Evolutionary conservation across 1,140 invertebrate species (phyloP).

Genomic region (Eufriesea mexicana): DNA sequence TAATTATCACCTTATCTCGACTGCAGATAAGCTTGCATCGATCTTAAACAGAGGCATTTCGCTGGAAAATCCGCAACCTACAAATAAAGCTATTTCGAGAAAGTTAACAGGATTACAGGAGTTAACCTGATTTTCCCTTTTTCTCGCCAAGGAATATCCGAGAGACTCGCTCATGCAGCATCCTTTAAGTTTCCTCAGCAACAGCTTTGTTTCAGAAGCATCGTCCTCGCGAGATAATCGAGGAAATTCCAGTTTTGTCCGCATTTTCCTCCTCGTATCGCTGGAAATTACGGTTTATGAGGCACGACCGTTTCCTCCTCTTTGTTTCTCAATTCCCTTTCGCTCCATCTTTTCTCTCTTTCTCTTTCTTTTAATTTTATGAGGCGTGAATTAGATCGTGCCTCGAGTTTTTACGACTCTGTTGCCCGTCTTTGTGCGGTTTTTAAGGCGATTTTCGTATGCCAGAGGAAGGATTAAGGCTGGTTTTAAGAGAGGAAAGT

Average conservation of each 20-base stretch:
- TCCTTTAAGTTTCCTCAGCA: conserved; percentile 34
- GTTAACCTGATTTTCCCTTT: no score
- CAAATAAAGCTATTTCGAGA: no score
- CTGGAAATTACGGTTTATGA: conserved; percentile 26
- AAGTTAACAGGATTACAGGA: no score
- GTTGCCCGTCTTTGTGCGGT: neutral
- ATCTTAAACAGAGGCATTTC: no score
- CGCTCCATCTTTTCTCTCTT: no score
- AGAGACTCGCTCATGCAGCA: neutral
- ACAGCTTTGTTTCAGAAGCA: conserved; percentile 27
- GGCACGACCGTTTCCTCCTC: neutral
- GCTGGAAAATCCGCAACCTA: no score
- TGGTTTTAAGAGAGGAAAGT: neutral
- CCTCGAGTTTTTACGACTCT: neutral
- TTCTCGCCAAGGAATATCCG: no score
- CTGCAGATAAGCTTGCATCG: no score
- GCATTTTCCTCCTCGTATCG: neutral
- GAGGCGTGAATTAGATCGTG: conserved; percentile 22
- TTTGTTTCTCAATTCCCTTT: neutral
- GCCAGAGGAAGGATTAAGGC: neutral
- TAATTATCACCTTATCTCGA: no score
- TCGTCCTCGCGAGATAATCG: conserved; percentile 14
- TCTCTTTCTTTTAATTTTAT: neutral
- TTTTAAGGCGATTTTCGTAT: conserved; percentile 4
- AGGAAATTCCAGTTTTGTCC: conserved; percentile 8